Evolutionary conservation across 2,888 invertebrate species (phyloP), one percentile per base, ranked within the genome.

Genomic region (Calameuta idolon): DNA sequence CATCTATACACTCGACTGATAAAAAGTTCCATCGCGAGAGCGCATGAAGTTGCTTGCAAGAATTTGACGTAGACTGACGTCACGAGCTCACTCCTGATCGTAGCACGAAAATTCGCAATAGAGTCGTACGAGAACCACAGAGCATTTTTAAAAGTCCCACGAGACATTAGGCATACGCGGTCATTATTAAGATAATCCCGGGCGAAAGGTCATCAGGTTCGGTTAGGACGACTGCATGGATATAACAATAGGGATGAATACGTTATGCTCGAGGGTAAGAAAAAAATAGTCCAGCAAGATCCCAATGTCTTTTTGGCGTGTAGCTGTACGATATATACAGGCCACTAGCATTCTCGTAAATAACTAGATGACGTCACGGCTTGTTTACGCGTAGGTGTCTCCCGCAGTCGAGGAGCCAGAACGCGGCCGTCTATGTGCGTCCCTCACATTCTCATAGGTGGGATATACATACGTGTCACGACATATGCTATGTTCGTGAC

Each of bases 281-380:
- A 55, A 55, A 55, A 23, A 55, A 9, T 9, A 55, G 2, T 55
- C 55, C 15, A 55, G 55, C 9, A 15, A 55, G 55, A 55, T 23
- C 9, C 23, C 15, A 55, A 55, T 9, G 23, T 23, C 55, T 23
- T 55, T 55, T 55, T 55, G 55, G 55, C 55, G 23, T 55, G 23
- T 23, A 55, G 23, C 55, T 55, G 23, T 55, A 55, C 55, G 55
- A 55, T 55, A 55, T 55, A 55, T 55, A 55, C 55, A 55, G 55
- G 23, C 55, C 23, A 55, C 55, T 55, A 55, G 78, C 74, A 75
- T 79, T 79, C 75, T 82, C 79, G 76, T 82, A 81, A 83, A 84
- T 80, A 83, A 75, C 79, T 77, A 68, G 31, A 76, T 84, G 83
- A 84, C 82, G 83, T 82, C 81, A 83, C 73, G 33, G 69, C 77